Percentiles rank a stretch among this genome's conserved stretches.
phyloP scores from a whole-genome alignment of 2,888 invertebrate genomes.

The Esperia sulphurella region DNA sequence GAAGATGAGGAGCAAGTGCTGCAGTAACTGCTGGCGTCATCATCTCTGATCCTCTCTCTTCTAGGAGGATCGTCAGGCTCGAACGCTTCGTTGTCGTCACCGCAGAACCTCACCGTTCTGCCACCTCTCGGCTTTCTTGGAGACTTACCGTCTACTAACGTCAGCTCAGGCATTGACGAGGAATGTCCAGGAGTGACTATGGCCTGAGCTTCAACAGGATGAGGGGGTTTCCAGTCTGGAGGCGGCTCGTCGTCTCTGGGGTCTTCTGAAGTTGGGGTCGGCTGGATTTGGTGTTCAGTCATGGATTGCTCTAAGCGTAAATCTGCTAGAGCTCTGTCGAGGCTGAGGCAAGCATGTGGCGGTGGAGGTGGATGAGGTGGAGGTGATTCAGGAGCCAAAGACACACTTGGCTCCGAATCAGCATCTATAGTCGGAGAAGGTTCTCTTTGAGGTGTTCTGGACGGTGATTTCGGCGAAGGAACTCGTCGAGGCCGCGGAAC shows the following conservation, averaged over 20 bases:
- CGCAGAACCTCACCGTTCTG: conserved; percentile 65
- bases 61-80: conserved; percentile 64
- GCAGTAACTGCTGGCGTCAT: conserved; percentile 87
- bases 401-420: conserved; percentile 79
- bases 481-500: conserved; percentile 76
- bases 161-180: conserved; percentile 69
- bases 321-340: conserved; percentile 68
- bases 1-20: conserved; percentile 96
- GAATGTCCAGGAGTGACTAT: conserved; percentile 76
- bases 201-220: conserved; percentile 69
- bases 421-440: conserved; percentile 80
- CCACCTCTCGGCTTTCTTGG: conserved; percentile 56
- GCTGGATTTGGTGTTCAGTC: conserved; percentile 83
- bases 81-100: conserved; percentile 70
- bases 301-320: conserved; percentile 83
- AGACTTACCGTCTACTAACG: conserved; percentile 69
- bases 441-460: conserved; percentile 79
- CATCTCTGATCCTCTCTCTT: conserved; percentile 63
- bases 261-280: conserved; percentile 59
- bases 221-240: conserved; percentile 77
- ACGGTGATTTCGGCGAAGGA: conserved; percentile 79
- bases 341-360: conserved; percentile 63
- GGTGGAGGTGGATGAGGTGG: conserved; percentile 69
- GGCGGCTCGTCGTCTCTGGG: conserved; percentile 47
- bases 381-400: conserved; percentile 78